These are phyloP conservation scores for Hemicordylus capensis DNA, from an alignment of 2,113 vertebrate species.

Conservation along the genomic window DNA sequence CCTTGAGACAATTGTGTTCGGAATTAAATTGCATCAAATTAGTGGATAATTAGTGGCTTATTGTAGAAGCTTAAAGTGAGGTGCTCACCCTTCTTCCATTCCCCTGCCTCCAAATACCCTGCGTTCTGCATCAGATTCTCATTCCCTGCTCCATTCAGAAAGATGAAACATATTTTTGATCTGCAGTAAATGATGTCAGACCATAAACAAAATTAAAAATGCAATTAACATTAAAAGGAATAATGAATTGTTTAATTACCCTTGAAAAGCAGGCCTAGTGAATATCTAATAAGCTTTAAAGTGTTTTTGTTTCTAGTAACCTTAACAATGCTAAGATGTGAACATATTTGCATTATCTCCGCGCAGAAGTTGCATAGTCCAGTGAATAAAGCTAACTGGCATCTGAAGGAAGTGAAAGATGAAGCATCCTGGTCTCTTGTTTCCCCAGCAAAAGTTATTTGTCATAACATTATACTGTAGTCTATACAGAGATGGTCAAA, in stretches of 20 bases:
- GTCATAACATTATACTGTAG: no score
- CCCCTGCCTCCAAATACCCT: background rate
- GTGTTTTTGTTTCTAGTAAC: slow-evolving; percentile 41
- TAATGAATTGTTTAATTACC: slow-evolving; percentile 70
- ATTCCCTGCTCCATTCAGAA: slow-evolving; percentile 8
- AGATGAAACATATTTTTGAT: slow-evolving; percentile 54
- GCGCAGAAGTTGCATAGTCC: rapidly evolving
- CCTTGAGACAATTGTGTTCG: background rate
- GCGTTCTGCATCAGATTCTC: background rate
- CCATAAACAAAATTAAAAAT: slow-evolving; percentile 68
- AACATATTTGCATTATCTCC: background rate
- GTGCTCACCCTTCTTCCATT: background rate
- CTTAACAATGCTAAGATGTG: background rate
- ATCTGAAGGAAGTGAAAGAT: background rate
- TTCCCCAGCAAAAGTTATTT: background rate
- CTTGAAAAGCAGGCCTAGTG: slow-evolving; percentile 58
- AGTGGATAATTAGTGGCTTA: background rate
- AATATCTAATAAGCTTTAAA: slow-evolving; percentile 49
- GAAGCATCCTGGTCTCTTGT: background rate
- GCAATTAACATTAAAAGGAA: slow-evolving; percentile 68
- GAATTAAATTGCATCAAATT: background rate
- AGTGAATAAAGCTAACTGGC: rapidly evolving
- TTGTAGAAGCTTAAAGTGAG: background rate
- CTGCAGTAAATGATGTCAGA: slow-evolving; percentile 62
- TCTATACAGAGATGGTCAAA: no score